These are phyloP conservation scores for Hemaris fuciformis DNA, from an alignment of 2,888 invertebrate genomes.

Conservation along the genomic window DNA sequence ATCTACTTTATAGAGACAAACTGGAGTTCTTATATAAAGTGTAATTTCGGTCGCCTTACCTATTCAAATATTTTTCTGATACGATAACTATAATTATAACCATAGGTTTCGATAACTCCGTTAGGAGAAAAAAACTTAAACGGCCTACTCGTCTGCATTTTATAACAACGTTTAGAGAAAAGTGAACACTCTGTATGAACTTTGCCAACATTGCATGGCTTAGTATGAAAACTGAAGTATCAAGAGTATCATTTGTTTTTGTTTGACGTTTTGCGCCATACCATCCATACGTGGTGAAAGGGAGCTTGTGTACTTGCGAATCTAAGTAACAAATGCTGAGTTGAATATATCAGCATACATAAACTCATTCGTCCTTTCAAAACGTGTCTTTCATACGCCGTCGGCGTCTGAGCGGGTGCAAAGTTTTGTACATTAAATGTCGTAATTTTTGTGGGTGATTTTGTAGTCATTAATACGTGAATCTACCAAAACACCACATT, in stretches of 20 bases:
- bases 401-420: conserved; percentile 15
- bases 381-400: conserved; percentile 22
- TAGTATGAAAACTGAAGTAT: conserved; percentile 17
- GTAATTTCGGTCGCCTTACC: no score
- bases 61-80: no score
- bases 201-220: conserved; percentile 30
- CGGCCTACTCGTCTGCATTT: no score
- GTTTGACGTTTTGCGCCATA: conserved; percentile 47
- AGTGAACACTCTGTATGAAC: conserved; percentile 16
- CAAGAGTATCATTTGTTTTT: conserved; percentile 30
- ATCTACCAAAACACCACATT: no score
- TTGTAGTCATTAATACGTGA: neutral
- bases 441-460: neutral
- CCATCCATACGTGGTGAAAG: conserved; percentile 54
- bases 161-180: neutral
- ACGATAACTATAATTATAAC: no score
- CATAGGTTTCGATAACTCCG: no score
- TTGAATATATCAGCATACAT: conserved; percentile 46
- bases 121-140: no score
- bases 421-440: neutral
- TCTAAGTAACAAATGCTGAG: conserved; percentile 32
- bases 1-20: no score
- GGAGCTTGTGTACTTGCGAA: conserved; percentile 48
- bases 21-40: no score
- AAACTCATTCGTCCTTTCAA: conserved; percentile 44